Conservation (phyloP, 2,888 invertebrate genomes). For the Halictus ligatus region DNA sequence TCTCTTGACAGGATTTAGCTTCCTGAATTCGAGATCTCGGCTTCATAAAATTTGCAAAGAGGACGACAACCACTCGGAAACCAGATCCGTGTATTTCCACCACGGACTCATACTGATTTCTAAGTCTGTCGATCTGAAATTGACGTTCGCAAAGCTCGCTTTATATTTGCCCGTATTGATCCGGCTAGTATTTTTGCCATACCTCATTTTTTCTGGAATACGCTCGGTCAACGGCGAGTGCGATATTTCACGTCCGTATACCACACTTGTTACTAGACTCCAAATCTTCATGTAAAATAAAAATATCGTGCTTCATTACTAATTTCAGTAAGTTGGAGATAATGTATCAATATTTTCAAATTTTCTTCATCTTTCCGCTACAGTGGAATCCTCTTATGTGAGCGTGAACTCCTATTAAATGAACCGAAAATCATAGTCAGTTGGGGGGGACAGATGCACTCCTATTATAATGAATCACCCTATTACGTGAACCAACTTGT, state of each 20-base stretch:
- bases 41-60: conserved; percentile 53
- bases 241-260: not conserved
- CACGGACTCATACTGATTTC: conserved; percentile 20
- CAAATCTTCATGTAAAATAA: not conserved
- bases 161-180: conserved; percentile 2
- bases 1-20: conserved; percentile 45
- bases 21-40: conserved; percentile 51
- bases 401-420: too few species aligned
- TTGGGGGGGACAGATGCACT: too few species aligned
- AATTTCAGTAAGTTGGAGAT: too few species aligned
- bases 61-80: conserved; percentile 9
- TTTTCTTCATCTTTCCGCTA: too few species aligned
- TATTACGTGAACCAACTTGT: too few species aligned
- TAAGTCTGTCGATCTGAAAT: conserved; percentile 19
- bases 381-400: too few species aligned
- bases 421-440: too few species aligned
- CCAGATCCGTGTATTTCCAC: not conserved
- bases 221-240: not conserved
- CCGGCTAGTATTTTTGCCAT: not conserved
- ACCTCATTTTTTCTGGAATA: not conserved
- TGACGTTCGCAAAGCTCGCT: not conserved
- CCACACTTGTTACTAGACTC: not conserved
- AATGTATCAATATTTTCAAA: too few species aligned
- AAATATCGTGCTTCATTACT: not conserved
- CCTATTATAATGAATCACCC: too few species aligned